Evolutionary conservation across 2,888 invertebrate species (phyloP), one percentile per base, ranked within the genome.

Genomic region (Dasysyrphus albostriatus): DNA sequence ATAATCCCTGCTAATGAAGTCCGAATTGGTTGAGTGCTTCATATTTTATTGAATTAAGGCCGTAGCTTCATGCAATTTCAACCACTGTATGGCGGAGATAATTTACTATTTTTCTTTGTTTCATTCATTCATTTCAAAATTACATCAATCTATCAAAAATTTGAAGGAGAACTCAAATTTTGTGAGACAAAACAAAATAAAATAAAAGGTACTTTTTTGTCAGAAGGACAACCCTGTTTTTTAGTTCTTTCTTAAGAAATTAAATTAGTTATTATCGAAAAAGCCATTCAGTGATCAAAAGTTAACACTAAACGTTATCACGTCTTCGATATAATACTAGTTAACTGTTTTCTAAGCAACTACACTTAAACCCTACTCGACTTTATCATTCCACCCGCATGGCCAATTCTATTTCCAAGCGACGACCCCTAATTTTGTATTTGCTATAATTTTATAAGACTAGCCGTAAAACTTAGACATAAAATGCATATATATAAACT

Each of bases 401-500:
- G 51, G 3, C 51, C 51, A 54, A 54, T 54, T 29, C 14, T 12
- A 54, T 29, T 12, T 54, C 7, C 51, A 5, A 51, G 2, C 10
- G 6, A 51, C 10, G 6, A 51, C 12, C 29, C 24, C 51, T 29
- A 51, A 12, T 12, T 12, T 51, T 51, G 12, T 12, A 12, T 54
- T 54, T 24, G 51, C 24, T 7, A 54, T 54, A 5, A 54, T 54
- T 54, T 54, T 14, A 54, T 29, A 29, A 24, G 51, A 12, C 51
- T 24, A 12, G 14, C 14, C 7, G 12, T 54, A 14, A 54, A 24
- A 54, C 29, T 54, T 29, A 54, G 24, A 54, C 12, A 29, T 54
- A 47, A 63, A 47, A 24, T 24, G 1, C 24, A 24, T 75, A 47
- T 51, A 83, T 79, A 70, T 79, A 70, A 79, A 83, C 42, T 79